A percentile compares a stretch with the other conserved stretches of the same genome.
Conservation (phyloP, 2,113 vertebrate genomes). For the Orycteropus afer region DNA sequence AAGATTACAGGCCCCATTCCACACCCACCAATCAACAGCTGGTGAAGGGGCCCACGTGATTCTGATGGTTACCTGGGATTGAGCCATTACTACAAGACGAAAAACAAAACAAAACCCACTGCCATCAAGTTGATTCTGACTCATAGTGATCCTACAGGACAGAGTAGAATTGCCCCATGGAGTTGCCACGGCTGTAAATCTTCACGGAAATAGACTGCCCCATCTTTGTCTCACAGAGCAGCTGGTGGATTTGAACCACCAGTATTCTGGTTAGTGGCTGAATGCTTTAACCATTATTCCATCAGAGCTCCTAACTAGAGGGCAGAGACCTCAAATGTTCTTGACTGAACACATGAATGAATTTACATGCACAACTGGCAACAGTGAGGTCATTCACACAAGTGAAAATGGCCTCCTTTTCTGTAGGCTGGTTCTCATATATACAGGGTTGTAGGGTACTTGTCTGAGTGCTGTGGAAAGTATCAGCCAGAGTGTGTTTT, state of each 20-base stretch:
- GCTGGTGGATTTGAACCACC: too few relatives aligned
- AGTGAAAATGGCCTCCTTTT: neutral
- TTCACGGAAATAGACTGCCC: too few relatives aligned
- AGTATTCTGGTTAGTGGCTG: too few relatives aligned
- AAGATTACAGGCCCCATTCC: neutral
- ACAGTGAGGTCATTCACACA: neutral
- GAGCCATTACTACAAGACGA: too few relatives aligned
- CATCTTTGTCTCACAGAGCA: too few relatives aligned
- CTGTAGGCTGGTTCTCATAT: neutral
- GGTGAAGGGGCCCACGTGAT: neutral
- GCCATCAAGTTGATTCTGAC: too few relatives aligned
- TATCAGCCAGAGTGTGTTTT: constrained; percentile 57
- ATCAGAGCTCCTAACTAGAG: too few relatives aligned
- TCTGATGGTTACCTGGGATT: neutral
- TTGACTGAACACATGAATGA: neutral
- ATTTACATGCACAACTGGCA: neutral
- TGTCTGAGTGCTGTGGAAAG: constrained; percentile 64
- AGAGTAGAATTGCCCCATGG: too few relatives aligned
- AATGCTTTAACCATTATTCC: too few relatives aligned
- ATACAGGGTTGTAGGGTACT: neutral
- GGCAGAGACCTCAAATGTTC: neutral
- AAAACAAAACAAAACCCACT: too few relatives aligned
- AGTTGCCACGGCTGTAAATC: too few relatives aligned
- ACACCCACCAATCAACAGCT: neutral
- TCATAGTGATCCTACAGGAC: too few relatives aligned